These are phyloP conservation scores for Amblyjoppa fuscipennis DNA, from an alignment of 2,888 invertebrate species.

Conservation along the genomic window DNA sequence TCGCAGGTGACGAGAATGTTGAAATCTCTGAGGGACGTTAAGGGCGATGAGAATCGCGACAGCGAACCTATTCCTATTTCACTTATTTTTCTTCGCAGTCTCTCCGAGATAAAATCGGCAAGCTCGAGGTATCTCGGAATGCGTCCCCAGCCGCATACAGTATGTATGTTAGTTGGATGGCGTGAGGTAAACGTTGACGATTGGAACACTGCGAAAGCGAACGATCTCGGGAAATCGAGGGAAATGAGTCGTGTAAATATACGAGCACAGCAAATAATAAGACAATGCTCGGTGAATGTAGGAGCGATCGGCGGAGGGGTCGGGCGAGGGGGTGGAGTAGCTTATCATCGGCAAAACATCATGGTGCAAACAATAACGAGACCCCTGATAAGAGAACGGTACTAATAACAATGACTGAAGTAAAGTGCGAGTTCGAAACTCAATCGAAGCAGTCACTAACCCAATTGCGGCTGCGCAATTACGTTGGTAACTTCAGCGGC, in stretches of 20 bases:
- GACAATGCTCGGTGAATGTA: conserved; percentile 45
- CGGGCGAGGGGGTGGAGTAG: conserved; percentile 38
- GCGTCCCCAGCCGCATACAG: conserved; percentile 17
- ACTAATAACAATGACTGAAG: conserved; percentile 43
- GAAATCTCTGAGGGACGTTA: not conserved
- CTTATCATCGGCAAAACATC: conserved; percentile 78
- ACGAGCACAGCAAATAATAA: conserved; percentile 69
- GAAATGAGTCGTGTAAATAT: conserved; percentile 71
- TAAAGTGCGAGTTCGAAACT: conserved; percentile 27
- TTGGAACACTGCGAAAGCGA: conserved; percentile 1
- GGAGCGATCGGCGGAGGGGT: conserved; percentile 19
- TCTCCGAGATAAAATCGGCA: conserved; percentile 47
- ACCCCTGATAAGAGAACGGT: conserved; percentile 73
- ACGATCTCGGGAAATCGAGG: conserved; percentile 67
- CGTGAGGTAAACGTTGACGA: conserved; percentile 38
- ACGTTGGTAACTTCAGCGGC: too few species aligned
- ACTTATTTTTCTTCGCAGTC: conserved; percentile 41
- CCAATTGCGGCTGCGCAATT: too few species aligned
- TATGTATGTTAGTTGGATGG: conserved; percentile 26
- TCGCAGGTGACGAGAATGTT: not conserved
- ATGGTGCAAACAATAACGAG: conserved; percentile 77
- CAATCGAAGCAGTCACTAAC: conserved; percentile 3
- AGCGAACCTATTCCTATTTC: not conserved
- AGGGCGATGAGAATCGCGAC: conserved; percentile 21
- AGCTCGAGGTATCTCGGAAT: conserved; percentile 30